A percentile compares a stretch with the other conserved stretches of the same genome.
Evolutionary conservation across 2,113 vertebrate genomes (phyloP).

Genomic region (Chrysochloris asiatica): DNA sequence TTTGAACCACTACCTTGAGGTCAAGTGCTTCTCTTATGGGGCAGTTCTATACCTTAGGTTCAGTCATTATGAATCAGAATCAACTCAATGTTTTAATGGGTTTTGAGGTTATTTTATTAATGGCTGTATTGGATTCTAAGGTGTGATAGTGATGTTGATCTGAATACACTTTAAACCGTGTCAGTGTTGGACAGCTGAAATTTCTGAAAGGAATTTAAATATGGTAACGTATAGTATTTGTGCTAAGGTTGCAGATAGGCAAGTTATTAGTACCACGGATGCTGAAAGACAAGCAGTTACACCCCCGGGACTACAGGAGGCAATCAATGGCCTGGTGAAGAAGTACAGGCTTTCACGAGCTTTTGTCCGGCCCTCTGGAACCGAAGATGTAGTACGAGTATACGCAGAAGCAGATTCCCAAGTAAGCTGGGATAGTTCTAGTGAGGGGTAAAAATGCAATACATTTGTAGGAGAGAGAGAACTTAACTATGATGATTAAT

Average conservation of each 20-base stretch:
- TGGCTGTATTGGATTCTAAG: background rate
- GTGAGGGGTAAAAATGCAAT: too few species aligned
- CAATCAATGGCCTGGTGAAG: slow-evolving; percentile 88
- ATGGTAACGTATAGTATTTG: background rate
- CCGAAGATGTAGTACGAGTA: slow-evolving; percentile 93
- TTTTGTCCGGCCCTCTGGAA: slow-evolving; percentile 97
- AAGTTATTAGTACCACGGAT: slow-evolving; percentile 91
- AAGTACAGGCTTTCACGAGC: slow-evolving; percentile 88
- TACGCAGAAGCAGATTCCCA: slow-evolving; percentile 96
- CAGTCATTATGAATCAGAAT: too few species aligned
- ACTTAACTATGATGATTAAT: too few species aligned
- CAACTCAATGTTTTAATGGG: too few species aligned
- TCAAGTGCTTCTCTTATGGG: too few species aligned
- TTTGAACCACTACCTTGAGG: too few species aligned
- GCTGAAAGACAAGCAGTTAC: slow-evolving; percentile 90
- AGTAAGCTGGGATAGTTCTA: slow-evolving; percentile 79
- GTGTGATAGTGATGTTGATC: background rate
- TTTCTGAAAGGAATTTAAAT: background rate
- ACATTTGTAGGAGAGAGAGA: too few species aligned
- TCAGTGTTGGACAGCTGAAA: background rate
- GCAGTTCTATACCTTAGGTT: too few species aligned
- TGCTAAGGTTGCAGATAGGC: slow-evolving; percentile 89
- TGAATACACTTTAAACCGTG: too few species aligned
- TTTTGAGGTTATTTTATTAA: background rate
- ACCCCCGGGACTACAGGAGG: slow-evolving; percentile 91